These are phyloP conservation scores for Cephus sareptanus DNA, from an alignment of 2,888 invertebrate genomes.

Conservation along the genomic window DNA sequence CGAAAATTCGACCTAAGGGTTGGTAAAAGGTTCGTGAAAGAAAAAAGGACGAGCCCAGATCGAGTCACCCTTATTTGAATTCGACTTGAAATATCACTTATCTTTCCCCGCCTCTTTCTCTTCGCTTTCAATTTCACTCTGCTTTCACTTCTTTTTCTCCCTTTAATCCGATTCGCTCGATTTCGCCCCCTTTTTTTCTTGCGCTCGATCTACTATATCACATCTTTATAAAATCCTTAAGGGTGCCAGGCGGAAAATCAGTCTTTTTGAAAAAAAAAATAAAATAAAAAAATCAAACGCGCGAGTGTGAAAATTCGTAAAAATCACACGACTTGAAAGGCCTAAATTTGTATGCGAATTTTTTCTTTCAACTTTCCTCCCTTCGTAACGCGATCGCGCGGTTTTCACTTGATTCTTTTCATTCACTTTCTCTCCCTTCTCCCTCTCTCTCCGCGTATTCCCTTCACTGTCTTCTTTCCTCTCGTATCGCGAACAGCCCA, in stretches of 20 bases:
- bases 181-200: conserved; percentile 15
- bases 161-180: background rate
- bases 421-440: too few species aligned
- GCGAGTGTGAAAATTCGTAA: background rate
- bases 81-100: background rate
- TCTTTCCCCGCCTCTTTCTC: background rate
- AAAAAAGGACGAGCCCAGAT: background rate
- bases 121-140: background rate
- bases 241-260: background rate
- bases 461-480: background rate
- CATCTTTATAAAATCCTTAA: background rate
- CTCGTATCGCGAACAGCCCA: background rate
- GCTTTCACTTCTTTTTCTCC: conserved; percentile 8
- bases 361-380: conserved; percentile 10
- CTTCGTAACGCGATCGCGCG: background rate
- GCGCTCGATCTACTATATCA: background rate
- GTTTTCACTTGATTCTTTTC: background rate
- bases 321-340: conserved; percentile 4
- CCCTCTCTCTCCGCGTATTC: background rate
- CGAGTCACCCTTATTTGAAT: background rate
- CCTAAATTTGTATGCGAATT: conserved; percentile 14
- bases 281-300: background rate
- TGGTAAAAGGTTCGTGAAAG: background rate
- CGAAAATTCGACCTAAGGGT: background rate
- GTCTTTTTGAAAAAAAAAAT: background rate